Evolutionary conservation across 2,797 vertebrate genomes (phyloP).

Genomic region (Spea hammondii): DNA sequence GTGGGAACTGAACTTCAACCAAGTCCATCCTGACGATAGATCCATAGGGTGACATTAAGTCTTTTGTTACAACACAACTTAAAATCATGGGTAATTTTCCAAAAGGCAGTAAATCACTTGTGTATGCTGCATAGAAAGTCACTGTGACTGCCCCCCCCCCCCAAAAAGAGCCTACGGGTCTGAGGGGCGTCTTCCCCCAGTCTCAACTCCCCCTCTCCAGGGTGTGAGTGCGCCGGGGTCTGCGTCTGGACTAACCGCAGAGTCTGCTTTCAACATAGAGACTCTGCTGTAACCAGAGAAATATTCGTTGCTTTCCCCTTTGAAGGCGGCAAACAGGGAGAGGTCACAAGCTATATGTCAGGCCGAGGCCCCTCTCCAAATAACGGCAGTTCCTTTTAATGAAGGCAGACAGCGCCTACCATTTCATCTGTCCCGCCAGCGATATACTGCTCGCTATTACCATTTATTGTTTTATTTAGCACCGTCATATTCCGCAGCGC

Average conservation of each 20-base stretch:
- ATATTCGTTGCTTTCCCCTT: slow-evolving; percentile 31
- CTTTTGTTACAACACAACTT: neutral
- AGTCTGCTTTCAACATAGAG: slow-evolving; percentile 42
- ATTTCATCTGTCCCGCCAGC: neutral
- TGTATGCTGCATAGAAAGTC: slow-evolving; percentile 5
- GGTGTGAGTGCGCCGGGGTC: slow-evolving; percentile 18
- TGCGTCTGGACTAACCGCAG: slow-evolving; percentile 44
- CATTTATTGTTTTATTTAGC: too few relatives aligned
- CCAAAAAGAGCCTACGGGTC: neutral
- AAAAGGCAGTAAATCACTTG: slow-evolving; percentile 9
- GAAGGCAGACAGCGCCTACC: neutral
- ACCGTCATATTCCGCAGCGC: too few relatives aligned
- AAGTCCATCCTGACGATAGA: neutral
- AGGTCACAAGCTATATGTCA: slow-evolving; percentile 13
- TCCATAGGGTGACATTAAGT: neutral
- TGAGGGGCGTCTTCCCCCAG: slow-evolving; percentile 4
- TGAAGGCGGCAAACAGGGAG: slow-evolving; percentile 23
- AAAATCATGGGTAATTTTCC: slow-evolving; percentile 10
- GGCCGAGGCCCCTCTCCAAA: slow-evolving; percentile 3
- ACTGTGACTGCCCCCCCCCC: slow-evolving; percentile 1
- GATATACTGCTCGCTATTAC: too few relatives aligned
- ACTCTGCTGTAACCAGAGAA: slow-evolving; percentile 39
- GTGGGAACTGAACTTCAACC: too few relatives aligned
- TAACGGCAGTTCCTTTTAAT: slow-evolving; percentile 4
- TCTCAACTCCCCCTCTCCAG: neutral